Percentiles rank a stretch among this genome's conserved stretches.
phyloP scores from a whole-genome alignment of 2,888 invertebrate genomes.

The Cheilosia vernalis region DNA sequence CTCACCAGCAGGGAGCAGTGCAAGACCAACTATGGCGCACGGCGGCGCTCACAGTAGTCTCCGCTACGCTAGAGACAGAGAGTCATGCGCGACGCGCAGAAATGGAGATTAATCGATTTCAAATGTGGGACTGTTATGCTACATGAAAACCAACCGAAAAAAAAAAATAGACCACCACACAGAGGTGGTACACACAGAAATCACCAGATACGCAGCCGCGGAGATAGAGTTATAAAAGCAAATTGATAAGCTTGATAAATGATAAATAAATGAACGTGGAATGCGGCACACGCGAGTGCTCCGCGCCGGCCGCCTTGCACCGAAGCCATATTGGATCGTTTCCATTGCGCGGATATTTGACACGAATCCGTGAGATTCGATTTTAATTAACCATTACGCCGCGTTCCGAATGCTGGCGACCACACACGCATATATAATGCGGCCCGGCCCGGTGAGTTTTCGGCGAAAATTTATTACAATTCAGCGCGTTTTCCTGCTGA shows the following conservation, averaged over 20 bases:
- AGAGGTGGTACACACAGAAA: conserved; percentile 31
- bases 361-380: conserved; percentile 41
- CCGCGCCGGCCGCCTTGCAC: background rate
- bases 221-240: conserved; percentile 68
- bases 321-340: conserved; percentile 59
- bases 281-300: conserved; percentile 34
- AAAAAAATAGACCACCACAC: conserved; percentile 2
- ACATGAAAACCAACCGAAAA: conserved; percentile 12
- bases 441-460: background rate
- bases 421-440: conserved; percentile 26
- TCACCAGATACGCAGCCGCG: conserved; percentile 37
- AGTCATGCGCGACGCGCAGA: conserved; percentile 56
- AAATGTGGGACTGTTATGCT: conserved; percentile 69
- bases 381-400: conserved; percentile 51
- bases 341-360: conserved; percentile 51
- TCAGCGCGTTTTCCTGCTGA: conserved; percentile 25
- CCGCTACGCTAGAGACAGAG: conserved; percentile 26
- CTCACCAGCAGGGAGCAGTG: conserved; percentile 46
- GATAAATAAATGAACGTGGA: conserved; percentile 66
- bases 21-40: background rate
- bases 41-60: conserved; percentile 34
- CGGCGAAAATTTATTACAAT: conserved; percentile 36
- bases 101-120: conserved; percentile 73
- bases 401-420: conserved; percentile 11
- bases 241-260: conserved; percentile 74